Percentiles rank a stretch among this genome's conserved stretches.
Evolutionary conservation across 2,888 invertebrate species (phyloP).

Genomic region (Zaprionus obscuricornis): DNA sequence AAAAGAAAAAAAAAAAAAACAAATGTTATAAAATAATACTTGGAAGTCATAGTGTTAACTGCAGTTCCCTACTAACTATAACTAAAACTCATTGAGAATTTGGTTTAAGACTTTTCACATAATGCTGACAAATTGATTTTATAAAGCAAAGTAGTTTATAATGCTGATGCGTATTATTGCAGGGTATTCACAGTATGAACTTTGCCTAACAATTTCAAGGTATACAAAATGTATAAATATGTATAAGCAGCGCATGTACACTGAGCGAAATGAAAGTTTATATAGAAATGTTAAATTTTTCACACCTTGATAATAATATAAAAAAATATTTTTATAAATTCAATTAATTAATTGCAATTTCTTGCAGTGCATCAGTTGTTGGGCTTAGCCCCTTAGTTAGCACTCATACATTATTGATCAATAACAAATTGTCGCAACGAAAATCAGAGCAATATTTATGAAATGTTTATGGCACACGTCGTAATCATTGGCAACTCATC

Average conservation of each 20-base stretch:
- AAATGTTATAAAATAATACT: slow-evolving; percentile 20
- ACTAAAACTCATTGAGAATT: neutral
- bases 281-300: neutral
- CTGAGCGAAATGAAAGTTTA: slow-evolving; percentile 20
- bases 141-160: slow-evolving; percentile 26
- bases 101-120: too few relatives aligned
- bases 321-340: neutral
- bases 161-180: neutral
- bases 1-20: too few relatives aligned
- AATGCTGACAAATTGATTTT: neutral
- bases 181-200: slow-evolving; percentile 28
- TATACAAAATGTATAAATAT: too few relatives aligned
- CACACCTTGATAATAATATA: too few relatives aligned
- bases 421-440: slow-evolving; percentile 69
- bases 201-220: neutral
- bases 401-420: slow-evolving; percentile 67
- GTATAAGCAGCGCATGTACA: neutral
- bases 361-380: slow-evolving; percentile 35
- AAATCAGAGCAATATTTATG: slow-evolving; percentile 80
- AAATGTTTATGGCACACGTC: slow-evolving; percentile 74
- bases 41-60: neutral
- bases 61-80: neutral
- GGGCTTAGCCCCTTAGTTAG: slow-evolving; percentile 12
- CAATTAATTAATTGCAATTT: neutral
- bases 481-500: slow-evolving; percentile 79